phyloP scores from a whole-genome alignment of 2,888 invertebrate genomes.

The Brachycybe producta region DNA sequence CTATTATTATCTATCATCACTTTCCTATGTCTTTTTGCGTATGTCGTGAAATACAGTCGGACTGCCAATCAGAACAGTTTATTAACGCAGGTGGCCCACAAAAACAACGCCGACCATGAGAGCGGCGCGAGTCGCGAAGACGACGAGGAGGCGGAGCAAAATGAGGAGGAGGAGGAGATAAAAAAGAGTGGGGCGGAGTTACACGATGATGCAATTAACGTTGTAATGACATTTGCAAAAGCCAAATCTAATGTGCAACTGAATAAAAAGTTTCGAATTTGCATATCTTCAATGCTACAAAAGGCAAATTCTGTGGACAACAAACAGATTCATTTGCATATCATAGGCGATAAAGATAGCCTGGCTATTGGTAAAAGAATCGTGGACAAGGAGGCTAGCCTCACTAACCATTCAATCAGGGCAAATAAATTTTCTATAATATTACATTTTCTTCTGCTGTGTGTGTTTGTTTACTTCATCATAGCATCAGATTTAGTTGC shows the following conservation, averaged over 20 bases:
- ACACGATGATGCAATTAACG: conserved; percentile 8
- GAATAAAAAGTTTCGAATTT: conserved; percentile 13
- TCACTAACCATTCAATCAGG: background rate
- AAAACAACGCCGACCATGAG: no score
- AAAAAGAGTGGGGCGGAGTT: no score
- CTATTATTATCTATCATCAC: no score
- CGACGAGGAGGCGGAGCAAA: no score
- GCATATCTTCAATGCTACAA: conserved; percentile 12
- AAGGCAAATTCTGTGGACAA: conserved; percentile 6
- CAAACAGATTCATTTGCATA: conserved; percentile 12
- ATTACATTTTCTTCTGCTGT: background rate
- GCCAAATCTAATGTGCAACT: conserved; percentile 12
- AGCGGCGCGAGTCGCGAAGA: no score
- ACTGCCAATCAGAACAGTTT: no score
- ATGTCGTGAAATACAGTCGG: no score
- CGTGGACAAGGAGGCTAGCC: background rate
- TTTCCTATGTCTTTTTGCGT: no score
- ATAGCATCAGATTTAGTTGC: no score
- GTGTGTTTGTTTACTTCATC: no score
- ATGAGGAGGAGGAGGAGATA: no score
- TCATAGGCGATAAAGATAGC: conserved; percentile 16
- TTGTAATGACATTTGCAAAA: conserved; percentile 14
- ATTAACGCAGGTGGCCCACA: no score
- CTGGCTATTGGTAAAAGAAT: conserved; percentile 13
- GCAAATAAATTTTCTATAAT: background rate